Base-by-base conservation (phyloP, 2,113 vertebrate species). In the Manacus vitellinus region DNA sequence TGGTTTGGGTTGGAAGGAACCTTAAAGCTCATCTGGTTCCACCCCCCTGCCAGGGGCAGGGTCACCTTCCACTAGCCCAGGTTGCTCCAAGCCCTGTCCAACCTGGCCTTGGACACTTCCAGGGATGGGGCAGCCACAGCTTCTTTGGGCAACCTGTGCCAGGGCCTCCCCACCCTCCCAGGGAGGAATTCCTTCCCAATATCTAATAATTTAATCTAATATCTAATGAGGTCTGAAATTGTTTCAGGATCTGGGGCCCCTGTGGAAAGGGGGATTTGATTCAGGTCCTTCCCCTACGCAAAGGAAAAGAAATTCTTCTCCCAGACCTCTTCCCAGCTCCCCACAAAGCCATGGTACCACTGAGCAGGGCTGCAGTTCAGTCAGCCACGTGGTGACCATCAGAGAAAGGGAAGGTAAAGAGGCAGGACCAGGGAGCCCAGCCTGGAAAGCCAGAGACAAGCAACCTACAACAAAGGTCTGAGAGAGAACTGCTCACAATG, bases 71-170 rank as follows among this genome's bases (percentile, higher is more conserved):
- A 41, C 63, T 19, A 0, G 14, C 13, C 28, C 54, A 82, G 20
- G 28, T 0, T 54, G 61, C 16, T 89, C 71, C 30, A 20, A 61
- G 52, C 5, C 19, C 28, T 0, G 0, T 39, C 28, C 61, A 76
- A 0, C 21, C 30, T 76, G 71, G 12, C 39, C 71, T 68, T 41
- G 46, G 62, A 1, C 62, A 75, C n/a, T 75, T 0, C 7, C 61
- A 74, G 68, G 8, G 46, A 82, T 52, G 51, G 12, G 37, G 18
- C 37, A 81, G 59, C 37, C 39, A 31, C 70, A 75, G 70, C 54
- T 75, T 0, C 70, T 68, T 33, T 82, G 62, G 20, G 20, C 52
- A 54, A 1, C 23, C 28, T 61, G 20, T 61, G 62, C 62, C 46
- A 82, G 54, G 46, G 10, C 17, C n/a, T 76, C 0, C 0, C 8